Base-by-base conservation (phyloP, 2,888 invertebrate species). In the Pycnomerus fuliginosus region DNA sequence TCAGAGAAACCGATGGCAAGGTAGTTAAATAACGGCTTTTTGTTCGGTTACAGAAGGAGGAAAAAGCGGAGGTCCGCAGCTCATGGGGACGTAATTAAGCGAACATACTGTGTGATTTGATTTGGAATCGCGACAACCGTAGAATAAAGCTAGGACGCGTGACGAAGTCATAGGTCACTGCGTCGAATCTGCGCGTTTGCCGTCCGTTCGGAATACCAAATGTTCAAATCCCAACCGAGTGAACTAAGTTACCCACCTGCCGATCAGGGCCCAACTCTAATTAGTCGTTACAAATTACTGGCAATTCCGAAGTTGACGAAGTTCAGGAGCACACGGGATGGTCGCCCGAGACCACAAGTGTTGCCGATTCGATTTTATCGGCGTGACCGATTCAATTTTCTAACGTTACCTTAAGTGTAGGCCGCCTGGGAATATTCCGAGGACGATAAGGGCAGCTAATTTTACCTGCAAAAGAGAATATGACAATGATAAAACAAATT, bases 141-240 rank as follows among this genome's bases (percentile, higher is more conserved):
- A 47, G 60, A 61, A 61, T 61, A 61, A 61, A 62, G 59, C 58
- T 44, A 34, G 49, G 27, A 25, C 25, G 11, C 64, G 63, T 64
- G 65, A 64, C 61, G 50, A 52, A 45, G 60, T 62, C 63, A 64
- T 63, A 63, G 65, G 65, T 65, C 65, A 65, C 62, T 60, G 63
- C 60, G 52, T 64, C 59, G 58, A 56, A 60, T 57, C 59, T 60
- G 56, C 39, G 44, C 30, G 44, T 54, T 44, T 50, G 43, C 40
- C 42, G 49, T 42, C 53, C 49, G 51, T 46, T 40, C 57, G 38
- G 63, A 62, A 64, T 64, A 62, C 63, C 51, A 64, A 64, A 58
- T 57, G 41, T 45, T 44, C 46, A 22, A 30, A 42, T 48, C 52
- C 45, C 35, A 53, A 47, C 42, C 40, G 46, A 52, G 53, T 50